Evolutionary conservation across 2,888 invertebrate species (phyloP), one percentile per base, ranked within the genome.

Genomic region (Timema cristinae): DNA sequence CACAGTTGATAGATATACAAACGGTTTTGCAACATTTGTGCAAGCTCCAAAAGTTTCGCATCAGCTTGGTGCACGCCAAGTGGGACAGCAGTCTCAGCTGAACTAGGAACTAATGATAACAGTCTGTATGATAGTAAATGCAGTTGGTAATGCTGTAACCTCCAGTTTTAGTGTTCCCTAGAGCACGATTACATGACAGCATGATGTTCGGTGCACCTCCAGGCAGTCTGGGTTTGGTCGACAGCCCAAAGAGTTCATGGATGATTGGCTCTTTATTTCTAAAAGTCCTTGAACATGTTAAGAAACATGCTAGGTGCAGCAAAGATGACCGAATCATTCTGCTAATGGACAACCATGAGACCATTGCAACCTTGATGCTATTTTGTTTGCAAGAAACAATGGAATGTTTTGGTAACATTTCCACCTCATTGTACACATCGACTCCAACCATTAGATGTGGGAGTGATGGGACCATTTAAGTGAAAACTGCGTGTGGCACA

Each of bases 171-270:
- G 63, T 63, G 13, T 63, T 63, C 48, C 47, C 47, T 47, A 16
- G 63, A 47, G 47, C 48, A 47, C 9, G n/a, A 32, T 32, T 63
- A 32, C 15, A 13, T 13, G 9, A 63, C 11, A 13, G 9, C 7
- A 51, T 68, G 32, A 51, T 51, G 11, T 7, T 9, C 10, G 47
- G 56, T 56, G 69, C 48, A 13, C 68, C 68, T 47, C 59, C 68
- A 9, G 56, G 68, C 13, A 47, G 54, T 16, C 54, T 56, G 13
- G 69, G 54, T 48, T 48, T 15, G 54, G 69, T 49, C 10, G 5
- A 69, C n/a, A 47, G 32, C 32, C 32, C 32, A 32, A 32, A 54
- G 16, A 69, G 69, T 69, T 32, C 47, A 5, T 63, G 63, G 63
- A 63, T 47, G 63, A 63, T 6, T 7, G 47, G 63, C 10, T 32